These are phyloP conservation scores for Hippocampus barbouri DNA, from an alignment of 2,113 vertebrate species.

Conservation along the genomic window DNA sequence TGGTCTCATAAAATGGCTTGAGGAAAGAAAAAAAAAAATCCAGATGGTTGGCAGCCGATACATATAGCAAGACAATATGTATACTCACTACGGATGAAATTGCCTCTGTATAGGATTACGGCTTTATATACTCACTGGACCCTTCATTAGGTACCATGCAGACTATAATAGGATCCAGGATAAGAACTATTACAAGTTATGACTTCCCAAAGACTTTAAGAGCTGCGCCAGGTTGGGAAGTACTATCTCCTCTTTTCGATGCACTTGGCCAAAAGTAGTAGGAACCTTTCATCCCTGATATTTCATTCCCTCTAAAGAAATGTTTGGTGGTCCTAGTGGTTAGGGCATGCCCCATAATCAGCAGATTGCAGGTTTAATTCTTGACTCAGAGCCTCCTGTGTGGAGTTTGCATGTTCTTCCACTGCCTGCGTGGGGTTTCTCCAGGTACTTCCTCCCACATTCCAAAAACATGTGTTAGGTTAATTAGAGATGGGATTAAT, in stretches of 20 bases:
- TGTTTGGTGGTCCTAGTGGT: no score
- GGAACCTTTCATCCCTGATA: no score
- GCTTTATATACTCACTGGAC: neutral
- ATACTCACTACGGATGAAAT: slow-evolving; percentile 36
- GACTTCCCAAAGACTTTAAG: neutral
- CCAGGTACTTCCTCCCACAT: neutral
- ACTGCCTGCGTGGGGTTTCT: neutral
- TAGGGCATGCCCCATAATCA: neutral
- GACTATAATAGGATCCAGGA: neutral
- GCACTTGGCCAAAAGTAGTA: no score
- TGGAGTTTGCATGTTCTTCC: neutral
- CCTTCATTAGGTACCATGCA: neutral
- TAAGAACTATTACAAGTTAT: slow-evolving; percentile 20
- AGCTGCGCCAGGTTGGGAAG: slow-evolving; percentile 4
- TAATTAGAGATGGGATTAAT: neutral
- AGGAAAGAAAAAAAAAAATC: slow-evolving; percentile 27
- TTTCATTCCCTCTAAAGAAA: no score
- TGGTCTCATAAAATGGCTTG: slow-evolving; percentile 43
- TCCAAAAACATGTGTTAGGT: neutral
- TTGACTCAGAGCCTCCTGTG: neutral
- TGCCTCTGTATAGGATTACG: neutral
- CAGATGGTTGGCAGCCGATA: slow-evolving; percentile 46
- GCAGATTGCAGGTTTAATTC: neutral
- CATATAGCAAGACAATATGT: slow-evolving; percentile 21
- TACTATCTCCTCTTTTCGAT: no score